Conservation (phyloP, 2,797 vertebrate species). For the Otolemur crassicaudatus region DNA sequence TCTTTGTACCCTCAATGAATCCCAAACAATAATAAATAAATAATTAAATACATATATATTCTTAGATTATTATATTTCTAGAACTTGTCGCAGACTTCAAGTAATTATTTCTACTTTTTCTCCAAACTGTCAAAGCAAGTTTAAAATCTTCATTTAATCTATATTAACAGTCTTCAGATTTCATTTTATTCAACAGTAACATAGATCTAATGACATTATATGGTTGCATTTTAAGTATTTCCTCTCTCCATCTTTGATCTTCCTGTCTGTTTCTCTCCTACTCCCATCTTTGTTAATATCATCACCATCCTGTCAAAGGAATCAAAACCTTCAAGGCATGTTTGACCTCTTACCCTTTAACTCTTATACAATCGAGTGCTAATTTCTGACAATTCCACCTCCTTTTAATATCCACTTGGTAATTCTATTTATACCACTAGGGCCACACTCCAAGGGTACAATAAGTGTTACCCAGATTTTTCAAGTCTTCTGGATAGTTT, state of each 20-base stretch:
- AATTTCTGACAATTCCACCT: conserved; percentile 13
- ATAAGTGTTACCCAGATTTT: neutral
- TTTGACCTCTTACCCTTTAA: conserved; percentile 23
- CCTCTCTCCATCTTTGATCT: conserved; percentile 1
- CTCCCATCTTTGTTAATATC: conserved; percentile 20
- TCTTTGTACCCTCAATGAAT: too few species aligned
- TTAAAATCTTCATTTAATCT: neutral
- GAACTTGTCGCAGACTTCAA: conserved; percentile 40
- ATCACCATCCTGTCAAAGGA: neutral
- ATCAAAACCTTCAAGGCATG: neutral
- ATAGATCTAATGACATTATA: conserved; percentile 39
- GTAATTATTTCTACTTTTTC: conserved; percentile 51
- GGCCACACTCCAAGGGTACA: neutral
- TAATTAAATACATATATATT: neutral
- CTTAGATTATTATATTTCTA: conserved; percentile 48
- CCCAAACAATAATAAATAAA: too few species aligned
- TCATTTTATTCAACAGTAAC: conserved; percentile 39
- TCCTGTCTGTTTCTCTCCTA: conserved; percentile 8
- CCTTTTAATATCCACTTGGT: neutral
- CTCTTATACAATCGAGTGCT: neutral
- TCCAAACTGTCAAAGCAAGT: conserved; percentile 51
- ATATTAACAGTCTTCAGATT: conserved; percentile 35
- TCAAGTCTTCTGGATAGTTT: conserved; percentile 25
- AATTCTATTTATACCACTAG: neutral
- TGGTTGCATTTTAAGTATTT: conserved; percentile 38